These are phyloP conservation scores for Macrochelys suwanniensis DNA, from an alignment of 2,797 vertebrate genomes.

Conservation along the genomic window DNA sequence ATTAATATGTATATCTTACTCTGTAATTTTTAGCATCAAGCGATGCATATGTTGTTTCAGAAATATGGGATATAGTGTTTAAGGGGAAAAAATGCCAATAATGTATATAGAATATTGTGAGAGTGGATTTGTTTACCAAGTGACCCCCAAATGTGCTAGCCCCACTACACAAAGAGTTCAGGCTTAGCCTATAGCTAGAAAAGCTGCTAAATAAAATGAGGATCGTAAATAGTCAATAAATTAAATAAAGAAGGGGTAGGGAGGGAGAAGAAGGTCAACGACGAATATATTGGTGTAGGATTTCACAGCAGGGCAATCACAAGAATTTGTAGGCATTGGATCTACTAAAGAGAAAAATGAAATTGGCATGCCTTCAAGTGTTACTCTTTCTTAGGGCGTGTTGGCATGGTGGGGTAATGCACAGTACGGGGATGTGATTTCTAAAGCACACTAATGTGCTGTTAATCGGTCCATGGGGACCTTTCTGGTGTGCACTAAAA, in stretches of 20 bases:
- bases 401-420: neutral
- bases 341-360: neutral
- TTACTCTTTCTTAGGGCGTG: neutral
- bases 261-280: neutral
- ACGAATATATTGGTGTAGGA: neutral
- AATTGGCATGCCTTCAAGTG: neutral
- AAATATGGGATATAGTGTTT: constrained; percentile 23
- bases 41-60: constrained; percentile 17
- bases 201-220: neutral
- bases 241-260: neutral
- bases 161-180: neutral
- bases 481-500: neutral
- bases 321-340: neutral
- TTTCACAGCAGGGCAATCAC: neutral
- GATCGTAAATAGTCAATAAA: neutral
- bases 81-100: constrained; percentile 45
- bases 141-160: neutral
- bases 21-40: neutral
- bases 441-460: neutral
- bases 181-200: neutral
- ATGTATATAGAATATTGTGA: constrained; percentile 5
- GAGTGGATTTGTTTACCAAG: constrained; percentile 29
- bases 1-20: neutral
- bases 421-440: neutral
- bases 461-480: neutral